Evolutionary conservation across 2,113 vertebrate species (phyloP), one percentile per base, ranked within the genome.

Genomic region (Charina bottae): DNA sequence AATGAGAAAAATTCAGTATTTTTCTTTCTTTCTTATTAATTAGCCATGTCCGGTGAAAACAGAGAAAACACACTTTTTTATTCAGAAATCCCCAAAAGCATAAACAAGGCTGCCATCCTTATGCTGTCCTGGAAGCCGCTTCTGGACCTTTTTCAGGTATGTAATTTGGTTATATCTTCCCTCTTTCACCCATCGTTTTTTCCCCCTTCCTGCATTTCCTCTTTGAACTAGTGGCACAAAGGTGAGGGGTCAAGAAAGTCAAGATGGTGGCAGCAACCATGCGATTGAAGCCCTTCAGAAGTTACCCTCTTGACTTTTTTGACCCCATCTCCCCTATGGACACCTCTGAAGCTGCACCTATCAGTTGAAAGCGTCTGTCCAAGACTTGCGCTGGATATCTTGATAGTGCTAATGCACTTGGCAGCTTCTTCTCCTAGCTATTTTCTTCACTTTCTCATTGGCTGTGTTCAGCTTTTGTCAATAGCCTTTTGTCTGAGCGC

Each of bases 21-120:
- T 95, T 89, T 93, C 49, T 92, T 87, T 94, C 33, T 78, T 37
- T 37, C n/a, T 93, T 91, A 24, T 42, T 93, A 89, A 37, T 13
- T 13, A 98, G 98, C 98, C 42, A 98, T 98, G 98, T 98, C 98
- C 90, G 97, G 97, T 83, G 98, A 98, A 93, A 98, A 98, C 95
- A 97, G 98, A 85, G 98, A 98, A 97, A 98, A 98, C 95, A 98
- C 97, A 0, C 96, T 98, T 56, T 98, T 98, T 96, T 98, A 98
- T 93, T 98, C 98, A 42, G 98, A 98, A 96, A 97, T 98, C 94
- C 98, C 98, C 89, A 98, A 98, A 96, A 97, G 96, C 59, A 93
- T 98, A 93, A 98, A 98, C 96, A 98, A 97, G 96, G 97, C 97
- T 92, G 97, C 97, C 0, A 95, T 97, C 84, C 96, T 98, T 49